Base-by-base conservation (phyloP, 2,113 vertebrate species). In the Baryphthengus martii region DNA sequence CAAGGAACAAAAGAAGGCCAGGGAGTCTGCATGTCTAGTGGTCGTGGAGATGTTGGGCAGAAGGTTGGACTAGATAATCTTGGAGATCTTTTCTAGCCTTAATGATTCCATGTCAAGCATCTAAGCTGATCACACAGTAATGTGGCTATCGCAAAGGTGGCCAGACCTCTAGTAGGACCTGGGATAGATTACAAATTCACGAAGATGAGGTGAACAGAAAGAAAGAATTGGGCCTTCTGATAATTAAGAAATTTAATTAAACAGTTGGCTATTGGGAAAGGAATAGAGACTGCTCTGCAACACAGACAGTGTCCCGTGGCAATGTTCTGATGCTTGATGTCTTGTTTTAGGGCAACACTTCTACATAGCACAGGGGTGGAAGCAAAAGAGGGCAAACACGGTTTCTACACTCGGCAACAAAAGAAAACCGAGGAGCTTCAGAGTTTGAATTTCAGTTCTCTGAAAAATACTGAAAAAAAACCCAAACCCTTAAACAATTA, bases 41-140 rank as follows among this genome's bases (percentile, higher is more conserved):
- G n/a, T n/a, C n/a, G n/a, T n/a, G n/a, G n/a, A n/a, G n/a, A n/a
- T n/a, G n/a, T n/a, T n/a, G n/a, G n/a, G n/a, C n/a, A n/a, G n/a
- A n/a, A n/a, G n/a, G n/a, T n/a, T n/a, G n/a, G n/a, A n/a, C n/a
- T n/a, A n/a, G n/a, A n/a, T n/a, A n/a, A n/a, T n/a, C n/a, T n/a
- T n/a, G n/a, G n/a, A n/a, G n/a, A n/a, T n/a, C n/a, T n/a, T n/a
- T n/a, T n/a, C n/a, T n/a, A n/a, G n/a, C n/a, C n/a, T n/a, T n/a
- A n/a, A n/a, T n/a, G n/a, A n/a, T n/a, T n/a, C n/a, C n/a, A n/a
- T n/a, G 13, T 2, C 37, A 72, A 89, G 24, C 3, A 66, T 11
- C 53, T 73, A 37, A 83, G 20, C 2, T 6, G 2, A 47, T 28
- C 0, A 0, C 29, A 39, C 18, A 63, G 12, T 33, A 63, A 91